A percentile compares a stretch with the other conserved stretches of the same genome.
phyloP scores from a whole-genome alignment of 2,113 vertebrate species.

The Thinocorus orbignyianus region DNA sequence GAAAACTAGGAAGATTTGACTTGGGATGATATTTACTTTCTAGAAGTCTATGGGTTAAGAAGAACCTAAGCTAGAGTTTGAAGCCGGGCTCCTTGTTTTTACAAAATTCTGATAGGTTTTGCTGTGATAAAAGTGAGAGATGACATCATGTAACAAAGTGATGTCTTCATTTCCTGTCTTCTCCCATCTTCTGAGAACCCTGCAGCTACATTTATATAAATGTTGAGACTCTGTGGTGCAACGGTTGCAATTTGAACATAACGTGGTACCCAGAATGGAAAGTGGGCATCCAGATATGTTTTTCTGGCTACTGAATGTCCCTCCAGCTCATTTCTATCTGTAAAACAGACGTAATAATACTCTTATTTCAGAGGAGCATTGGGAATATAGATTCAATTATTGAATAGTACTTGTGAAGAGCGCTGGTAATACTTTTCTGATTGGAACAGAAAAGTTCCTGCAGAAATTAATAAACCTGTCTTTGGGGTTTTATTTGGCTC shows the following conservation, averaged over 20 bases:
- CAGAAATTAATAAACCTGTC: not conserved
- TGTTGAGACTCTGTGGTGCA: not conserved
- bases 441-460: not conserved
- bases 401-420: not conserved
- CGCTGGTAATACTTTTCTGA: not conserved
- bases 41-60: not conserved
- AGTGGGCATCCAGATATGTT: not conserved
- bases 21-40: not conserved
- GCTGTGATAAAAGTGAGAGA: not conserved
- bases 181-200: not conserved
- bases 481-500: not conserved
- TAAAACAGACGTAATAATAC: not conserved
- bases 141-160: not conserved
- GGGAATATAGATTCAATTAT: not conserved
- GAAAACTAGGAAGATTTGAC: not conserved
- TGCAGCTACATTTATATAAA: not conserved
- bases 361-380: not conserved
- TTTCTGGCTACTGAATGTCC: not conserved
- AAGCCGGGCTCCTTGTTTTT: not conserved
- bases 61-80: not conserved
- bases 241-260: not conserved
- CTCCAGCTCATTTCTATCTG: not conserved
- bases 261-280: not conserved
- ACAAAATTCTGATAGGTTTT: not conserved
- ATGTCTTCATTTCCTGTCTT: not conserved